Evolutionary conservation across 2,888 invertebrate genomes (phyloP), one percentile per base, ranked within the genome.

Genomic region (Andrena bicolor): DNA sequence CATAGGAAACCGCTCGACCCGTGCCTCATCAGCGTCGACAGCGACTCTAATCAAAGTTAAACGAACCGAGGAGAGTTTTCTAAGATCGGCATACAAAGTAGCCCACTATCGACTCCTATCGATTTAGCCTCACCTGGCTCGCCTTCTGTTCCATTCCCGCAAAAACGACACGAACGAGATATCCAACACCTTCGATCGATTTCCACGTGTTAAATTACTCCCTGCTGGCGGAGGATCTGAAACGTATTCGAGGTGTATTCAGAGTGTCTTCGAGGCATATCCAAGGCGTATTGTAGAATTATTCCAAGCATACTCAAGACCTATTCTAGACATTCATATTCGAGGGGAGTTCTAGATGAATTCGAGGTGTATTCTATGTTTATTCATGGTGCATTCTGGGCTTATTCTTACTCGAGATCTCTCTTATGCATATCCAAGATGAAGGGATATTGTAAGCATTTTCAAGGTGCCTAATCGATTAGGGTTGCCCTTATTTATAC

Each of bases 1-100:
- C n/a, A 64, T n/a, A 48, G 49, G 58, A 23, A 53, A 63, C 61
- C 61, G 23, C 61, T 63, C 53, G 51, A 26, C 41, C 16, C 20
- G 35, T 2, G 20, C 41, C 65, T 63, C 66, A 48, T 64, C 53
- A 51, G 58, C 61, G 35, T 69, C 32, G 58, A 58, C 69, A 58
- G 69, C 20, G 51, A 72, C 60, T 51, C 49, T 71, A 80, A 66
- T 66, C 76, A 63, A 68, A 53, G 72, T 61, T 49, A 63, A 58
- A 78, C 81, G 66, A 75, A 77, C 78, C 82, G 85, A 66, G 66
- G 68, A 68, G 48, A 66, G 65, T 65, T 56, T 64, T 65, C 60
- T 61, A 48, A 71, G 49, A 41, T 41, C 53, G 16, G 30, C 63
- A 63, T 23, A 76, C 61, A 28, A 63, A 32, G 41, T 56, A 3